Evolutionary conservation across 2,797 vertebrate genomes (phyloP).

Genomic region (Acanthiza pusilla): DNA sequence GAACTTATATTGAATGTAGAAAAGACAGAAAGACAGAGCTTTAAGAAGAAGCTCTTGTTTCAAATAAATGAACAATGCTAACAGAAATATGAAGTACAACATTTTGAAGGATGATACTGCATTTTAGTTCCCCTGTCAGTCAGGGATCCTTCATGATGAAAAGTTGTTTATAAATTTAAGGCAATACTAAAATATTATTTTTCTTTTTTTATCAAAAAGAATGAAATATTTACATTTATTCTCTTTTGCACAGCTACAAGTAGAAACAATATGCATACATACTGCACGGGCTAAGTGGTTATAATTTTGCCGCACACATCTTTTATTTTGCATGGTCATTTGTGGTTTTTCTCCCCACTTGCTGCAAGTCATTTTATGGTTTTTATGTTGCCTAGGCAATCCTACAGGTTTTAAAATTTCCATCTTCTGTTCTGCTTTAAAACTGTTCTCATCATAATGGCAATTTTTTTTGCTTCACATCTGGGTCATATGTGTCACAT

Average conservation of each 20-base stretch:
- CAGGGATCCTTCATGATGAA: neutral
- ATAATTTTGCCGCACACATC: neutral
- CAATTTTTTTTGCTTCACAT: neutral
- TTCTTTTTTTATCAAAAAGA: neutral
- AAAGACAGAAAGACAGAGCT: neutral
- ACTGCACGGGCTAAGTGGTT: neutral
- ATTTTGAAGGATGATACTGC: neutral
- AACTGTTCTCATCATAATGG: neutral
- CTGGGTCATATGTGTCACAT: neutral
- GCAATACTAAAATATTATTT: neutral
- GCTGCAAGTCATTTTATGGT: neutral
- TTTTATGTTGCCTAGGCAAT: neutral
- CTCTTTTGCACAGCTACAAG: neutral
- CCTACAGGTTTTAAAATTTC: neutral
- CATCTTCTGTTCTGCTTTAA: neutral
- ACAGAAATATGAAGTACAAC: neutral
- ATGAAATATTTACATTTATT: neutral
- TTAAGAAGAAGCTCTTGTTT: neutral
- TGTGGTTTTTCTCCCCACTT: neutral
- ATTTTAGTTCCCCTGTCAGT: neutral
- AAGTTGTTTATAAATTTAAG: conserved; percentile 19
- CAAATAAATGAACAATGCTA: conserved; percentile 3
- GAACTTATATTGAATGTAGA: neutral
- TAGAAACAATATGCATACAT: neutral
- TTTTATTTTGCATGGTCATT: neutral